Base-by-base conservation (phyloP, 2,888 invertebrate genomes). In the Calliopum simillimum region DNA sequence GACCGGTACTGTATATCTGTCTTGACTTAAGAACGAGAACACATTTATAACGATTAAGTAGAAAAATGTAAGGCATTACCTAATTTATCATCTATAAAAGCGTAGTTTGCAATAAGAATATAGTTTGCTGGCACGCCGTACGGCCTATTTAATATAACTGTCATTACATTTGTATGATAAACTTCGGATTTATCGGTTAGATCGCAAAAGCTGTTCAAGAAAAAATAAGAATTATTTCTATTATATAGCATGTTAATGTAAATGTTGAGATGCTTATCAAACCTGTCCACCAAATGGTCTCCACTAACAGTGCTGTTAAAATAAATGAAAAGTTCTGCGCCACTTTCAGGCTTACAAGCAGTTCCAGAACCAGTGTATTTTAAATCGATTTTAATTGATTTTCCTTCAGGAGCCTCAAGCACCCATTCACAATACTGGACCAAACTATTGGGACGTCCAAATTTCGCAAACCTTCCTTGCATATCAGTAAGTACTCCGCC, bases 401-500 rank as follows among this genome's bases (percentile, higher is more conserved):
- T 81, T 49, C 90, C 91, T 64, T 87, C 87, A 0, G 92, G 91
- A 1, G 92, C 92, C 70, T 90, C 86, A 69, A 97, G 88, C 43
- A 92, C 86, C 95, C 72, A 69, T 41, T 71, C 53, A 58, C 77
- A 77, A 1, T 58, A 46, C 4, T 62, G 11, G 3, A 16, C 33
- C 14, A 33, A 43, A n/a, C 13, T n/a, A 8, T n/a, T 47, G 23
- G 2, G 49, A 14, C 1, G 16, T 14, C 12, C 11, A 6, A 59
- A 65, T 49, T 46, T 65, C 5, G 56, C 5, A 16, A 79, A 74
- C 0, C 65, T 58, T 3, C 74, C 74, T 8, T 64, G 85, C 2
- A 83, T 76, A 0, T 86, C 85, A 73, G 87, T 91, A 25, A 91
- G 82, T 69, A 93, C 89, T 3, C 94, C 95, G 6, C 95, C 95